Conservation (phyloP, 2,113 vertebrate species). For the Pomatostomus ruficeps region DNA sequence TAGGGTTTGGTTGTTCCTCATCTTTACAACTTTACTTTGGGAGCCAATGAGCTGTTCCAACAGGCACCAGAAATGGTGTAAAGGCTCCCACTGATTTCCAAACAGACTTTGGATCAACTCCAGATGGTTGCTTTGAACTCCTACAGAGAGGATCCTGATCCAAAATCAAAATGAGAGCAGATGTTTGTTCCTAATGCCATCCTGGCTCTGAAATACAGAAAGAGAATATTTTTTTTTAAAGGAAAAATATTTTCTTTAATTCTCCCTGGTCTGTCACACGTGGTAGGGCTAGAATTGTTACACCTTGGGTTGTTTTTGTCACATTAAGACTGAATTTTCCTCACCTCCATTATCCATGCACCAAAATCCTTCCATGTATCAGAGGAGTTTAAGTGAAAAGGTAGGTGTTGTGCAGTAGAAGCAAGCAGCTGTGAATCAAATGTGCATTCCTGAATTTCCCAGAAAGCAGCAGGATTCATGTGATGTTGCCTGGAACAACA, state of each 20-base stretch:
- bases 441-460: neutral
- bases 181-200: neutral
- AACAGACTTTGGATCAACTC: neutral
- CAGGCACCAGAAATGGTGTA: neutral
- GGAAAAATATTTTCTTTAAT: neutral
- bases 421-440: neutral
- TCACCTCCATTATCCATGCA: neutral
- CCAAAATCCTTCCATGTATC: neutral
- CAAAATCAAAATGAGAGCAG: neutral
- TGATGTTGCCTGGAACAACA: fast-evolving
- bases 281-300: neutral
- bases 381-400: neutral
- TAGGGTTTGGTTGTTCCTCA: neutral
- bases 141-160: neutral
- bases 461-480: neutral
- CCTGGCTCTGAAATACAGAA: neutral
- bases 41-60: neutral
- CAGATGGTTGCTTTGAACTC: neutral
- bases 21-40: neutral
- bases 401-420: neutral
- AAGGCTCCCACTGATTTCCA: neutral
- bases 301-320: neutral
- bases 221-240: neutral
- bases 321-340: neutral
- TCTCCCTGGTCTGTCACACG: neutral